Evolutionary conservation across 2,888 invertebrate species (phyloP), one percentile per base, ranked within the genome.

Genomic region (Limnephilus marmoratus): DNA sequence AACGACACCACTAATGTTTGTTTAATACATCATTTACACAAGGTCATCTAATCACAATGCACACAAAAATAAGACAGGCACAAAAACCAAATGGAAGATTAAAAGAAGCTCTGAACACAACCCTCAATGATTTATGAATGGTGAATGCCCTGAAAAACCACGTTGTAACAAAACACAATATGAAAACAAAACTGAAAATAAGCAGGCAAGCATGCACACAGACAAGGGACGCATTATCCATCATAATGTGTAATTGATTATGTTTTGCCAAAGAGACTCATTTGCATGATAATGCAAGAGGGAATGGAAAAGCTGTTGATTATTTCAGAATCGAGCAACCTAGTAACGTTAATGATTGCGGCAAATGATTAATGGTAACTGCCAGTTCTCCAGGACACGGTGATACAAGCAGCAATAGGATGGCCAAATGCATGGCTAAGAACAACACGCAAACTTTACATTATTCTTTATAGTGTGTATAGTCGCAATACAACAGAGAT

Each of bases 181-280:
- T 68, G n/a, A 68, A 41, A 82, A 90, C 29, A 85, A 91, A 89
- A 91, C 80, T 29, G 53, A 90, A 91, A 91, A 68, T 68, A 94
- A 95, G 94, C 95, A 96, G 95, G 96, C 95, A 95, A 95, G 95
- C 96, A 96, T 95, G 96, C 96, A 96, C 95, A 95, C 95, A 95
- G 94, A 95, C 95, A 94, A 95, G 95, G 95, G 95, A 95, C 95
- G 95, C 95, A 95, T 94, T 94, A 94, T 94, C 94, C 94, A 68
- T 90, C 83, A 85, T 37, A 82, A 82, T 12, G 12, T 45, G 45
- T 82, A 82, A 82, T 82, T 82, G 34, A 82, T 34, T 18, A 31
- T 81, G 15, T 34, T 82, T 31, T 82, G 34, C 29, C 82, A 31
- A 82, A 82, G 4, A 29, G 31, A 31, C 34, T 82, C 31, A 82